phyloP scores from a whole-genome alignment of 2,888 invertebrate species.

The Cephus sareptanus region DNA sequence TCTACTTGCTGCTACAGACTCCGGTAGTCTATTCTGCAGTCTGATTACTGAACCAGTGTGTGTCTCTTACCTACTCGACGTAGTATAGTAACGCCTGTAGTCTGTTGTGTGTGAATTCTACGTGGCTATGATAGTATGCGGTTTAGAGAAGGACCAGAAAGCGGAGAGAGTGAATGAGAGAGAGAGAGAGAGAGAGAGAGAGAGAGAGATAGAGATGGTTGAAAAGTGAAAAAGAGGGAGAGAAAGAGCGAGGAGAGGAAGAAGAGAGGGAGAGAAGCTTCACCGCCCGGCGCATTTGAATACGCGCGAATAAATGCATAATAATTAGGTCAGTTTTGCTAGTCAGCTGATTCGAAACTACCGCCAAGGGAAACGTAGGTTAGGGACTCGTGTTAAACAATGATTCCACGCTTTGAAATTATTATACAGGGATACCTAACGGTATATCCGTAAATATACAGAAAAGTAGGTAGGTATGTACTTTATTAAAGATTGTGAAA shows the following conservation, averaged over 20 bases:
- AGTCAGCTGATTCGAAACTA: conserved; percentile 60
- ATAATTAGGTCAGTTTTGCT: conserved; percentile 67
- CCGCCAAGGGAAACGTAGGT: conserved; percentile 38
- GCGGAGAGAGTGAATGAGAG: conserved; percentile 25
- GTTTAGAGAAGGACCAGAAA: conserved; percentile 25
- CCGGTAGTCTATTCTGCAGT: not conserved
- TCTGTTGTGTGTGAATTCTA: not conserved
- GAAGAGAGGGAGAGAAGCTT: conserved; percentile 29
- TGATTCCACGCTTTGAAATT: conserved; percentile 21
- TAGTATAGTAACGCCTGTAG: not conserved
- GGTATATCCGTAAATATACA: conserved; percentile 15
- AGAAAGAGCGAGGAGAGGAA: conserved; percentile 34
- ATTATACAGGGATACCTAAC: conserved; percentile 36
- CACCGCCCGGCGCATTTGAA: conserved; percentile 63
- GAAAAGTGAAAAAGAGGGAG: conserved; percentile 27
- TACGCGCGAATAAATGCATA: conserved; percentile 67
- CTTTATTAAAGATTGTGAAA: not conserved
- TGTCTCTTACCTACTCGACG: not conserved
- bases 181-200: conserved; percentile 20
- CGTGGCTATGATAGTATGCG: conserved; percentile 21
- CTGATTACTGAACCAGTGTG: not conserved
- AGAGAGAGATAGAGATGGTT: conserved; percentile 21
- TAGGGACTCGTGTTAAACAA: conserved; percentile 42
- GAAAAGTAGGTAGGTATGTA: not conserved
- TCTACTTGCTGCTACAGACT: not conserved